Conservation (phyloP, 2,888 invertebrate species). For the Deilephila porcellus region DNA sequence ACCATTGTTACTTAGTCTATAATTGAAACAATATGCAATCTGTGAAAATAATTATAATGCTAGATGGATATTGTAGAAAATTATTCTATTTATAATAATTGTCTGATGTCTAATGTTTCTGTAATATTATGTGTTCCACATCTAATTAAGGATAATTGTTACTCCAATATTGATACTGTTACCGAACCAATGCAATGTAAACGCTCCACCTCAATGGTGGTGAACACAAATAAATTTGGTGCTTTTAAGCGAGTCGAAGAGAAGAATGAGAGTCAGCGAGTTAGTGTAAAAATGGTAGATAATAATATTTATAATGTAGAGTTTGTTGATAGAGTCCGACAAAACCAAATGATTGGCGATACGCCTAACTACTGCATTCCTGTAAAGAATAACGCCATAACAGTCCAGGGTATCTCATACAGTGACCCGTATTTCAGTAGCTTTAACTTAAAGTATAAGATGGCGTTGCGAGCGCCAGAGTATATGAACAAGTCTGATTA, state of each 20-base stretch:
- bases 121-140: constrained; percentile 88
- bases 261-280: constrained; percentile 84
- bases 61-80: constrained; percentile 85
- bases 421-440: constrained; percentile 86
- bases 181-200: constrained; percentile 86
- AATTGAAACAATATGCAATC: constrained; percentile 88
- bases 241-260: constrained; percentile 83
- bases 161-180: constrained; percentile 85
- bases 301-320: constrained; percentile 85
- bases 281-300: constrained; percentile 84
- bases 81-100: constrained; percentile 86
- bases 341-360: constrained; percentile 85
- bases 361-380: constrained; percentile 85
- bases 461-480: constrained; percentile 83
- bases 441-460: constrained; percentile 85
- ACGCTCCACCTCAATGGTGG: constrained; percentile 86
- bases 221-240: constrained; percentile 85
- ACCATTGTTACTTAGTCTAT: constrained; percentile 86
- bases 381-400: constrained; percentile 86
- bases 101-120: constrained; percentile 85
- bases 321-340: constrained; percentile 85
- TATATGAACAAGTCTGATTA: constrained; percentile 86
- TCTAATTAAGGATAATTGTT: constrained; percentile 86
- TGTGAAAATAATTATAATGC: constrained; percentile 86
- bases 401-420: constrained; percentile 86